Base-by-base conservation (phyloP, 2,113 vertebrate genomes). In the Ceyx margarethae region DNA sequence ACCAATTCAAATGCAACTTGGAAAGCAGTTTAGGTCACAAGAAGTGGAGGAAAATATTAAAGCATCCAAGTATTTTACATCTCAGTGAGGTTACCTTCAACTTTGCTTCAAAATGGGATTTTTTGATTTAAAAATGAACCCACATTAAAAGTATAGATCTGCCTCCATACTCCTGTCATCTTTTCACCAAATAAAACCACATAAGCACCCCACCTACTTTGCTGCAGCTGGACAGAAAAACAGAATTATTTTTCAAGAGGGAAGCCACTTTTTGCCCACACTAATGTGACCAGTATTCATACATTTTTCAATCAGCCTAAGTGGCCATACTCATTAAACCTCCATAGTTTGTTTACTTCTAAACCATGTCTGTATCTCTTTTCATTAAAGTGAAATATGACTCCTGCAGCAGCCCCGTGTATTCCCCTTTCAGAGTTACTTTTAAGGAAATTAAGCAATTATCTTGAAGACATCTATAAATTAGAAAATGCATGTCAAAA, bases 271-370 rank as follows among this genome's bases (percentile, higher is more conserved):
- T 89, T 89, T 95, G 46, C 58, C 67, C 56, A 71, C 51, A 71
- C 26, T 48, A 82, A 51, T 85, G 71, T 87, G 64, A 74, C 87
- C 56, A 91, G 60, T 92, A 87, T 89, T 68, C 3, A 89, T 86
- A 89, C 50, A 85, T 89, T 93, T 93, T 94, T 93, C 91, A 96
- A 92, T 89, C 92, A 93, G 56, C 81, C 42, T 91, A 89, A 95
- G 94, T 94, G 91, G 64, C 64, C 75, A 13, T 77, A 62, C 18
- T 93, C 75, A 89, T 93, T 93, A 80, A 76, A 92, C 64, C 46
- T 91, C 78, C 35, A 42, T 85, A 64, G 74, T 87, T 91, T 93
- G 71, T 92, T 92, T 91, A 35, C 23, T 18, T 92, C 71, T 92
- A 85, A 92, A 92, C 26, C 14, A 72, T 13, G 25, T 40, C 20